Evolutionary conservation across 2,113 vertebrate genomes (phyloP).

Genomic region (Entosphenus tridentatus): DNA sequence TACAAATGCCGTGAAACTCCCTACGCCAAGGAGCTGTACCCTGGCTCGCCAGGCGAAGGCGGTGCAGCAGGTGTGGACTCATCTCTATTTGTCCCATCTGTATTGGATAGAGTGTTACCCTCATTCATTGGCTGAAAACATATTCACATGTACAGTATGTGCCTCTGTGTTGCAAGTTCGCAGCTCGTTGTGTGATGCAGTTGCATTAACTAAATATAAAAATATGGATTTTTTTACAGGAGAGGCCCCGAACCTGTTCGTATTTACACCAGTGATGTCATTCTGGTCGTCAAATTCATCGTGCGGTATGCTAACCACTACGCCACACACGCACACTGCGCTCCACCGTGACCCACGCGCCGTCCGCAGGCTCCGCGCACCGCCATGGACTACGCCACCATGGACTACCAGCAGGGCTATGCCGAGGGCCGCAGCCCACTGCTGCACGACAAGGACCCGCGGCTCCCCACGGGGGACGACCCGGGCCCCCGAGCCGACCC

Average conservation of each 20-base stretch:
- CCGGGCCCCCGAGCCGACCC: background rate
- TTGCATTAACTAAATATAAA: background rate
- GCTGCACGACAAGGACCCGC: conserved; percentile 1
- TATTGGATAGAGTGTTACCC: too few species aligned
- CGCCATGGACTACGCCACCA: conserved; percentile 2
- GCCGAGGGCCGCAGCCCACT: conserved; percentile 6
- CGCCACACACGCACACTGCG: background rate
- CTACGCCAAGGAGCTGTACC: too few species aligned
- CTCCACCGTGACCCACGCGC: background rate
- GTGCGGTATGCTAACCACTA: background rate
- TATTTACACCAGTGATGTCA: background rate
- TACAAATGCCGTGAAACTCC: too few species aligned
- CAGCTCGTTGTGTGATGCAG: too few species aligned
- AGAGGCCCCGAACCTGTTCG: background rate
- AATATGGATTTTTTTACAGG: background rate
- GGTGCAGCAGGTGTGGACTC: too few species aligned
- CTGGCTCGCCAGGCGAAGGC: too few species aligned
- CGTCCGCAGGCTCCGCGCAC: background rate
- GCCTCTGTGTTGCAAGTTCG: too few species aligned
- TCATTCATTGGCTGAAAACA: too few species aligned
- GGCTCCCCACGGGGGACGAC: conserved; percentile 1
- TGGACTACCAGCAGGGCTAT: background rate
- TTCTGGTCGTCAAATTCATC: background rate
- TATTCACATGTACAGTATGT: too few species aligned
- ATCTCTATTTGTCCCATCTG: too few species aligned